phyloP scores from a whole-genome alignment of 2,113 vertebrate genomes.

The Chaetops frenatus region DNA sequence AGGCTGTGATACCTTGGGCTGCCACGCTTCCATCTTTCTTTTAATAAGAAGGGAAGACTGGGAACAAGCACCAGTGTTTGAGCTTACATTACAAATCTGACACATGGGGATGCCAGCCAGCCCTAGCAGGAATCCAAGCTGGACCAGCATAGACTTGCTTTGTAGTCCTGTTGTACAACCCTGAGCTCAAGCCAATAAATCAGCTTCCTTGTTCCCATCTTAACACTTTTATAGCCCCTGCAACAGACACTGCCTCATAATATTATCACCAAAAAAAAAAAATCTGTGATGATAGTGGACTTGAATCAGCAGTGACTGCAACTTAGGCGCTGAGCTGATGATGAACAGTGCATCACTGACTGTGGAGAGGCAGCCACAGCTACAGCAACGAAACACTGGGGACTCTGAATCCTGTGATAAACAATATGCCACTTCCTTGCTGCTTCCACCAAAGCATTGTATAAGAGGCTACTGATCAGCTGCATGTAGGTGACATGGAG shows the following conservation, averaged over 20 bases:
- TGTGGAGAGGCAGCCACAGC: not conserved
- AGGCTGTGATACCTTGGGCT: not conserved
- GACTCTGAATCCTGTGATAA: not conserved
- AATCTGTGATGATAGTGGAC: not conserved
- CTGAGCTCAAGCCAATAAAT: not conserved
- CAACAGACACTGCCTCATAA: not conserved
- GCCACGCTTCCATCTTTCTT: not conserved
- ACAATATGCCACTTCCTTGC: not conserved
- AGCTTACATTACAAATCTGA: not conserved
- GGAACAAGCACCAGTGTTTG: not conserved
- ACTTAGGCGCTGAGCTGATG: not conserved
- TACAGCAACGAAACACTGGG: fast-evolving
- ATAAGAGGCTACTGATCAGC: not conserved
- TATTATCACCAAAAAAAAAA: not conserved
- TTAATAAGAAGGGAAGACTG: not conserved
- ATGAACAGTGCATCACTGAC: not conserved
- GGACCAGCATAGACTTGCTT: not conserved
- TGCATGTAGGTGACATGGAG: not conserved
- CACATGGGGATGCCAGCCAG: not conserved
- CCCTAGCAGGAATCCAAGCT: not conserved
- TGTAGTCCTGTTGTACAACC: not conserved
- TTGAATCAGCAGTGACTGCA: not conserved
- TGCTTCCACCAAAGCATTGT: not conserved
- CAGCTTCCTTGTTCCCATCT: not conserved
- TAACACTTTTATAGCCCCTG: not conserved